These are phyloP conservation scores for Euplexia lucipara DNA, from an alignment of 2,888 invertebrate genomes.

Conservation along the genomic window DNA sequence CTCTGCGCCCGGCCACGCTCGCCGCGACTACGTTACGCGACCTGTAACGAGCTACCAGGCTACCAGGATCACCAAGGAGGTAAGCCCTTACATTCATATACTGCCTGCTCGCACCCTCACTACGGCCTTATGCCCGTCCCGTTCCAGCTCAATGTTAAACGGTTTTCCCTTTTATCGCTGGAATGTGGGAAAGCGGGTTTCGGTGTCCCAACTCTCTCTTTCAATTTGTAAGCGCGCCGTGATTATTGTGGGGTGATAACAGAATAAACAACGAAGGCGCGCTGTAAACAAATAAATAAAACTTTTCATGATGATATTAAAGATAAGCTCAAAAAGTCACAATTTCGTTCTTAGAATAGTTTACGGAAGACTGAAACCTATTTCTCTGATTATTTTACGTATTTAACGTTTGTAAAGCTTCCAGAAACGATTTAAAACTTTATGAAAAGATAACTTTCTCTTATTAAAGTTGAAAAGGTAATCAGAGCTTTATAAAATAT, in stretches of 20 bases:
- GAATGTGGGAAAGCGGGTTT: conserved; percentile 90
- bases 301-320: neutral
- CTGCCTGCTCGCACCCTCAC: conserved; percentile 76
- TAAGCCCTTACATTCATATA: conserved; percentile 85
- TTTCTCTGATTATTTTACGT: neutral
- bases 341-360: neutral
- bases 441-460: neutral
- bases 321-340: neutral
- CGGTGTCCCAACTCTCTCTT: conserved; percentile 89
- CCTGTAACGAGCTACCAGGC: conserved; percentile 90
- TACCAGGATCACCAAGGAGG: conserved; percentile 82
- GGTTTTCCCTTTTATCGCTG: conserved; percentile 89
- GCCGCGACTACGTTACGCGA: conserved; percentile 82
- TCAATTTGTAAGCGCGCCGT: conserved; percentile 84
- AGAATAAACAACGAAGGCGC: conserved; percentile 49
- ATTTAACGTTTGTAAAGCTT: conserved; percentile 5
- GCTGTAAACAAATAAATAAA: conserved; percentile 6
- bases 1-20: conserved; percentile 74
- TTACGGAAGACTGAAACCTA: neutral
- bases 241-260: conserved; percentile 72
- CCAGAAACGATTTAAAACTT: conserved; percentile 15
- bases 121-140: conserved; percentile 74
- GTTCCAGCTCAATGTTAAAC: conserved; percentile 75
- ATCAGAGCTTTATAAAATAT: conserved; percentile 1
- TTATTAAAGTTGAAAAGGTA: neutral